A percentile compares a stretch with the other conserved stretches of the same genome.
These are phyloP conservation scores for Lycocerus yunnanus DNA, from an alignment of 2,888 invertebrate genomes.

Conservation along the genomic window DNA sequence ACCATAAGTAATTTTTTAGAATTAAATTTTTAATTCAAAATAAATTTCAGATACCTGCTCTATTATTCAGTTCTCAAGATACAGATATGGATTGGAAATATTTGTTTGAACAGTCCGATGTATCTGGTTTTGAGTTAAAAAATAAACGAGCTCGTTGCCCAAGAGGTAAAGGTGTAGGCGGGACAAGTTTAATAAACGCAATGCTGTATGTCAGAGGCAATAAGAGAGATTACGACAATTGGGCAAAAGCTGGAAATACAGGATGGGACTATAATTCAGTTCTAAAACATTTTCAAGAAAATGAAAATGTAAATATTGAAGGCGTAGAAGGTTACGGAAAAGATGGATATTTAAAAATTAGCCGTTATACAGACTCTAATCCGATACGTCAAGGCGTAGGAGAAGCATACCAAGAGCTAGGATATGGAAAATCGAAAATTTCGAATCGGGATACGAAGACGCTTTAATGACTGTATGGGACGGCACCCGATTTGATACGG, in stretches of 20 bases:
- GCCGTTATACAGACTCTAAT: slow-evolving; percentile 11
- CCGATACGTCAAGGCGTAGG: slow-evolving; percentile 16
- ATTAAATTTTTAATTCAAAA: slow-evolving; percentile 47
- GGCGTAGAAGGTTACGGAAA: slow-evolving; percentile 26
- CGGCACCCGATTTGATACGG: slow-evolving; percentile 60
- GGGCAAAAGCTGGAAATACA: slow-evolving; percentile 80
- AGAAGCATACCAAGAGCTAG: slow-evolving; percentile 37
- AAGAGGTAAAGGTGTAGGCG: slow-evolving; percentile 88
- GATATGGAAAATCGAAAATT: slow-evolving; percentile 48
- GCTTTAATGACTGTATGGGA: slow-evolving; percentile 53
- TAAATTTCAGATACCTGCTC: slow-evolving; percentile 68
- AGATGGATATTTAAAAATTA: slow-evolving; percentile 26
- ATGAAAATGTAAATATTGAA: slow-evolving; percentile 28
- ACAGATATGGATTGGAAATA: slow-evolving; percentile 92
- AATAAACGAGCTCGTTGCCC: slow-evolving; percentile 90
- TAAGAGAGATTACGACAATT: slow-evolving; percentile 82
- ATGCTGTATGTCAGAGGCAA: slow-evolving; percentile 93
- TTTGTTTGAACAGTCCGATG: slow-evolving; percentile 79
- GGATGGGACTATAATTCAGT: slow-evolving; percentile 87
- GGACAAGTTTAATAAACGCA: slow-evolving; percentile 84
- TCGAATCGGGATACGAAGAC: slow-evolving; percentile 48
- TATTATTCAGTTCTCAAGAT: slow-evolving; percentile 84
- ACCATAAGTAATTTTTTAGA: not conserved
- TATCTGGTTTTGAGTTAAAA: slow-evolving; percentile 84
- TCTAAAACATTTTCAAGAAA: slow-evolving; percentile 79